Percentiles rank a stretch among this genome's conserved stretches.
These are phyloP conservation scores for Tanaodytes sp. DNA, from an alignment of 2,888 invertebrate species.

Conservation along the genomic window DNA sequence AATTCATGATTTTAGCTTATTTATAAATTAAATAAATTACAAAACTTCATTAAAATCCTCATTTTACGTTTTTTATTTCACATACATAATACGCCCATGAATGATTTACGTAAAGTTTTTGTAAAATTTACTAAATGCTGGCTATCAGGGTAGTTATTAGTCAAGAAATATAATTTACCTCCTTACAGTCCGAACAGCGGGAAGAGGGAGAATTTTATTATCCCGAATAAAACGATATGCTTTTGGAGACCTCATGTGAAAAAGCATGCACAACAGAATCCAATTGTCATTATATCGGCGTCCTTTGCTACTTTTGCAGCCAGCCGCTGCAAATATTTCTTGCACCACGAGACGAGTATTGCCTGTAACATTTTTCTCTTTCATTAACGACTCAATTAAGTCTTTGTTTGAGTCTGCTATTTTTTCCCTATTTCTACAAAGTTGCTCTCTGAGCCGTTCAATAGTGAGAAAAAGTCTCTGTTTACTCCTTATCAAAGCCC, in stretches of 20 bases:
- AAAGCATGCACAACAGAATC: neutral
- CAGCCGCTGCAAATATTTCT: neutral
- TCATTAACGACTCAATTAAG: neutral
- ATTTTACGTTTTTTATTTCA: no score
- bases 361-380: neutral
- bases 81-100: no score
- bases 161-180: no score
- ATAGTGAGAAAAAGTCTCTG: neutral
- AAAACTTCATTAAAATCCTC: no score
- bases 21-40: no score
- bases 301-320: neutral
- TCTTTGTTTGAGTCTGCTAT: neutral
- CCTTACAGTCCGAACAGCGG: neutral
- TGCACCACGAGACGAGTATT: neutral
- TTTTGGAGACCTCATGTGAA: slow-evolving; percentile 6
- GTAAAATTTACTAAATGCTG: no score
- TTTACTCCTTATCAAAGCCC: neutral
- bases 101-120: no score
- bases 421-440: neutral
- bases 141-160: no score
- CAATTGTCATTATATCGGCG: neutral
- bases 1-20: no score
- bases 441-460: neutral
- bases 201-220: slow-evolving; percentile 2
- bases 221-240: slow-evolving; percentile 2